These are phyloP conservation scores for Euschistus heros DNA, from an alignment of 1,140 invertebrate species.

Conservation along the genomic window DNA sequence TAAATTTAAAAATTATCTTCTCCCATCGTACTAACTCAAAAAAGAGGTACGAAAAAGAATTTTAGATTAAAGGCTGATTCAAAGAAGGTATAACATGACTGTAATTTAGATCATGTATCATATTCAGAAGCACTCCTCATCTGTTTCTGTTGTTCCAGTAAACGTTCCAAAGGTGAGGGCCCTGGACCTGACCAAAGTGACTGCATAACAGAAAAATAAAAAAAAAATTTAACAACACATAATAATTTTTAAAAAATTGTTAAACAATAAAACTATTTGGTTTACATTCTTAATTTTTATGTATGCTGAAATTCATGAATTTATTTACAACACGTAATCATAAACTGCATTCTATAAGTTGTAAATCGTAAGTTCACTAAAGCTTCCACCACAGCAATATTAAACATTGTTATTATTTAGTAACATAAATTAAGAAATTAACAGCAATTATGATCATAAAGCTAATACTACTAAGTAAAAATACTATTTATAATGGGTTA, in stretches of 20 bases:
- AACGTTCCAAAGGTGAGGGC: conserved; percentile 63
- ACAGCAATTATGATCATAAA: too few species aligned
- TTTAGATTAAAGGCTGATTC: conserved; percentile 7
- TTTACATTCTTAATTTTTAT: too few species aligned
- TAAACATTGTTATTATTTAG: too few species aligned
- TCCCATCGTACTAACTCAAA: conserved; percentile 7
- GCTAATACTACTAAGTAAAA: too few species aligned
- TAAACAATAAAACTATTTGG: too few species aligned
- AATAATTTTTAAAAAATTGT: neutral
- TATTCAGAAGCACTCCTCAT: conserved; percentile 32
- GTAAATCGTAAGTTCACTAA: too few species aligned
- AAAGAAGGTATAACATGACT: neutral
- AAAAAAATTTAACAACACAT: too few species aligned
- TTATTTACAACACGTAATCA: too few species aligned
- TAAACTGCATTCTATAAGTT: too few species aligned
- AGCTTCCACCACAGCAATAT: too few species aligned
- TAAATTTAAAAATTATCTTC: conserved; percentile 2
- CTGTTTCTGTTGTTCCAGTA: conserved; percentile 69
- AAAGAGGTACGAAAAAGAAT: conserved; percentile 11
- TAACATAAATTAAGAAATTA: too few species aligned
- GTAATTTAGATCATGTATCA: conserved; percentile 19
- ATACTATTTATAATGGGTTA: too few species aligned
- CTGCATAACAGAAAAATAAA: conserved; percentile 35
- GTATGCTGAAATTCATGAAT: neutral
- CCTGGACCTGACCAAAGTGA: conserved; percentile 67